Conservation (phyloP, 2,113 vertebrate species). For the Callipepla squamata region DNA sequence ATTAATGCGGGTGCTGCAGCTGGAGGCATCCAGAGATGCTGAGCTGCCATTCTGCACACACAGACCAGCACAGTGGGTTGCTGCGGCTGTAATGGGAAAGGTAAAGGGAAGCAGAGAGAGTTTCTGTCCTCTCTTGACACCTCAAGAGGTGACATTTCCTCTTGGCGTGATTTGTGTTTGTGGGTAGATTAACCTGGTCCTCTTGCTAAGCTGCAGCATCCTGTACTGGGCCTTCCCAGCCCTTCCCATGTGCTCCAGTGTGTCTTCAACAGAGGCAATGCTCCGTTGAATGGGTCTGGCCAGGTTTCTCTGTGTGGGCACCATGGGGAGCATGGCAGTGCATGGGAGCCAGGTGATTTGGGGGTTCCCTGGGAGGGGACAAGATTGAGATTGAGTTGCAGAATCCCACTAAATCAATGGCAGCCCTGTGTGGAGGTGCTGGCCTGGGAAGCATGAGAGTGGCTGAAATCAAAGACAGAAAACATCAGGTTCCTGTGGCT, state of each 20-base stretch:
- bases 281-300: background rate
- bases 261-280: background rate
- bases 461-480: background rate
- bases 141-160: background rate
- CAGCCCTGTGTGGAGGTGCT: background rate
- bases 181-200: background rate
- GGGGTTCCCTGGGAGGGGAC: background rate
- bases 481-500: background rate
- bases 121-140: background rate
- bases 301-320: background rate
- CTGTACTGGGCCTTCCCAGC: no score
- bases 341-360: background rate
- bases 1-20: slow-evolving; percentile 50
- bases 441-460: background rate
- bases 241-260: background rate
- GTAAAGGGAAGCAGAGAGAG: background rate
- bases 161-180: background rate
- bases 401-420: background rate
- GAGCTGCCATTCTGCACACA: background rate
- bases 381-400: no score
- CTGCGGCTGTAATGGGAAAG: background rate
- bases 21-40: slow-evolving; percentile 35
- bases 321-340: background rate
- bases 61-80: background rate
- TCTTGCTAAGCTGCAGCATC: background rate